phyloP scores from a whole-genome alignment of 2,113 vertebrate genomes.

The Microcebus tavaratra region DNA sequence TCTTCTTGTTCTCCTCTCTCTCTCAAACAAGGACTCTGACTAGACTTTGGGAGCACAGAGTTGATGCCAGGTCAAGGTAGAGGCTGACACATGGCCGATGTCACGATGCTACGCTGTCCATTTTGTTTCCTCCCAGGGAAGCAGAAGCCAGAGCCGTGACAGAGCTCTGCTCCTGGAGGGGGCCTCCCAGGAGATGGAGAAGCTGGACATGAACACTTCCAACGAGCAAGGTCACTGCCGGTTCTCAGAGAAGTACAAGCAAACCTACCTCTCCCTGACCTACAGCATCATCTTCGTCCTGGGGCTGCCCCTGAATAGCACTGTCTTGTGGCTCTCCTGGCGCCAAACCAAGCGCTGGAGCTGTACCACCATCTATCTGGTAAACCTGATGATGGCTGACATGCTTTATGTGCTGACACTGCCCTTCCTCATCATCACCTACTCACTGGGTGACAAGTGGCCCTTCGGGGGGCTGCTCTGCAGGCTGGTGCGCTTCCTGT shows the following conservation, averaged over 20 bases:
- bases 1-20: neutral
- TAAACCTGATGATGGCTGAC: slow-evolving; percentile 80
- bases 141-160: neutral
- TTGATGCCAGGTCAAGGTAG: neutral
- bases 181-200: neutral
- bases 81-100: neutral
- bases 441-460: slow-evolving; percentile 74
- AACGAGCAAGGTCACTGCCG: slow-evolving; percentile 44
- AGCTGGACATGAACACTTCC: neutral
- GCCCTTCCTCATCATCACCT: slow-evolving; percentile 80
- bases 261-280: slow-evolving; percentile 73
- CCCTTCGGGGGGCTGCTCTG: slow-evolving; percentile 79
- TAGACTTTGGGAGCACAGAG: neutral
- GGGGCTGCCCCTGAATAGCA: slow-evolving; percentile 78
- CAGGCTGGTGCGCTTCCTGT: slow-evolving; percentile 77
- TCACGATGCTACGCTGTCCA: neutral
- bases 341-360: slow-evolving; percentile 67
- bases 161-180: neutral
- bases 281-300: slow-evolving; percentile 79
- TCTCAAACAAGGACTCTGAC: neutral
- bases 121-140: neutral
- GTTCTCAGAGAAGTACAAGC: slow-evolving; percentile 72
- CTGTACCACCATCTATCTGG: slow-evolving; percentile 75
- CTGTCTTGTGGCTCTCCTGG: slow-evolving; percentile 73
- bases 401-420: slow-evolving; percentile 80